These are phyloP conservation scores for Chondrilla cf. caribensis DNA, from an alignment of 37 sponge, comb jelly and placozoan species.

Conservation along the genomic window DNA sequence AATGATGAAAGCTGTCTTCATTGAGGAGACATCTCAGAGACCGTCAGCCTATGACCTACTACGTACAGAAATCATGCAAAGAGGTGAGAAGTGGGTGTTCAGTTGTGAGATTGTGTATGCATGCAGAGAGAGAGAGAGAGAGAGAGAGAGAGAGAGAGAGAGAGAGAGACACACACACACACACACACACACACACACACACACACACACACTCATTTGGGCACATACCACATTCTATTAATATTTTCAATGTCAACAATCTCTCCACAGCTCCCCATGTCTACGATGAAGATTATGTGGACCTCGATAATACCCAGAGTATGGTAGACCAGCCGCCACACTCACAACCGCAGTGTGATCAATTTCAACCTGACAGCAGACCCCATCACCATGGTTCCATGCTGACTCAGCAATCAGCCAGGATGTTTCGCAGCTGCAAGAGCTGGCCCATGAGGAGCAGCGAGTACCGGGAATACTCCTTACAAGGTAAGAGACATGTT, in stretches of 20 bases:
- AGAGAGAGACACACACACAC: slow-evolving; percentile 21
- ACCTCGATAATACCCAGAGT: too few relatives aligned
- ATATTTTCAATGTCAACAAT: not conserved
- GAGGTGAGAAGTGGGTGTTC: not conserved
- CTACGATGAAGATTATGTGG: not conserved
- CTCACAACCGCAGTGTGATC: too few relatives aligned
- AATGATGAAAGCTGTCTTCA: slow-evolving; percentile 11
- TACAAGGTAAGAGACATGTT: too few relatives aligned
- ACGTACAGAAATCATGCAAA: not conserved
- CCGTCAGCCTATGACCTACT: slow-evolving; percentile 3
- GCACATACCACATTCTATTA: not conserved
- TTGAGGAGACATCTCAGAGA: not conserved
- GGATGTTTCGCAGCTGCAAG: not conserved
- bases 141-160: too few relatives aligned
- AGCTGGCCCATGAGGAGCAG: not conserved
- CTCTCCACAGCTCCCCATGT: not conserved
- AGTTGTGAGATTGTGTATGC: too few relatives aligned
- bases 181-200: slow-evolving; percentile 22
- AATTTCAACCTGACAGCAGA: too few relatives aligned
- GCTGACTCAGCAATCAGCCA: not conserved
- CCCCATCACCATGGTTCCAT: too few relatives aligned
- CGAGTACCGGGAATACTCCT: too few relatives aligned
- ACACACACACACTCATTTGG: slow-evolving; percentile 1
- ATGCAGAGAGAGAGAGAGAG: too few relatives aligned
- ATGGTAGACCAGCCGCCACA: too few relatives aligned